Conservation (phyloP, 1,140 invertebrate species). For the Heliconius melpomene region DNA sequence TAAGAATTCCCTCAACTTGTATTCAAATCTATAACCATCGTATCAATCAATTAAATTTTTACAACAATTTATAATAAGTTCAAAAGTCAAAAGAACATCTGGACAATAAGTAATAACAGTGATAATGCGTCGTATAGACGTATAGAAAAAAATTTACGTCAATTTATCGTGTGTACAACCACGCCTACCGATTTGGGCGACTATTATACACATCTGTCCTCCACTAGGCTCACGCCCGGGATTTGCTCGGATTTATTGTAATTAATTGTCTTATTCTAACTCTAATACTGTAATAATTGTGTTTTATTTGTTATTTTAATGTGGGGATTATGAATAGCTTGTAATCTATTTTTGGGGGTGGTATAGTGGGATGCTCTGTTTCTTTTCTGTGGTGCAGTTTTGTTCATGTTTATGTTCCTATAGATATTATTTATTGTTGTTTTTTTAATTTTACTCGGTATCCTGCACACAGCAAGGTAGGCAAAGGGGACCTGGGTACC, state of each 20-base stretch:
- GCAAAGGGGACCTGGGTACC: too few species aligned
- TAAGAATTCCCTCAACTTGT: too few species aligned
- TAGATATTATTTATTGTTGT: too few species aligned
- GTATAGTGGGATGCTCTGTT: too few species aligned
- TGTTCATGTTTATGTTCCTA: too few species aligned
- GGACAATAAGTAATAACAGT: slow-evolving; percentile 1
- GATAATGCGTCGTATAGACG: not conserved
- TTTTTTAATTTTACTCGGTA: too few species aligned
- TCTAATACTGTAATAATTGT: not conserved
- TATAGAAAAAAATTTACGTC: not conserved
- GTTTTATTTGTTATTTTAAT: not conserved
- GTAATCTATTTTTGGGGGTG: too few species aligned
- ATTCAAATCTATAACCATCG: too few species aligned
- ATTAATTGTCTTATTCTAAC: slow-evolving; percentile 1
- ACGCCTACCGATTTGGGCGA: slow-evolving; percentile 46
- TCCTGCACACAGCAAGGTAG: too few species aligned
- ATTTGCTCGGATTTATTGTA: slow-evolving; percentile 7
- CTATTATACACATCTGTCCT: slow-evolving; percentile 44
- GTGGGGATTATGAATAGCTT: not conserved
- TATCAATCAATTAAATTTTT: not conserved
- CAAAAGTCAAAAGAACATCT: slow-evolving; percentile 29
- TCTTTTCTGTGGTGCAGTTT: too few species aligned
- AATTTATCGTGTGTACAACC: slow-evolving; percentile 7
- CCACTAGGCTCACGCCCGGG: slow-evolving; percentile 9
- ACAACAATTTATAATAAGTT: not conserved